These are phyloP conservation scores for Lepidocyrtoides sp. DNA, from an alignment of 2,888 invertebrate species.

Conservation along the genomic window DNA sequence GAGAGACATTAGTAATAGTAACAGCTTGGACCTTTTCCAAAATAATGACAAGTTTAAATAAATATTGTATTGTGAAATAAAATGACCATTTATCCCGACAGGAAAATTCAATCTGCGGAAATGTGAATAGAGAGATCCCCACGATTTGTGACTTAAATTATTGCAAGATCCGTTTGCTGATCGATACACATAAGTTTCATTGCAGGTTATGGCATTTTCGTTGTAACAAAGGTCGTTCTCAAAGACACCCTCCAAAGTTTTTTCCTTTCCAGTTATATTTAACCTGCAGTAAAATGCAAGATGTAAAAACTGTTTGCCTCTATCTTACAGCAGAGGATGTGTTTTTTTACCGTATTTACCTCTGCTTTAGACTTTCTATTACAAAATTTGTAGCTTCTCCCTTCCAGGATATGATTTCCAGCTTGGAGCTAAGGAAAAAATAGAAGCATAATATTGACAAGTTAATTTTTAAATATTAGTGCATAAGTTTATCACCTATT, in stretches of 20 bases:
- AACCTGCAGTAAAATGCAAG: slow-evolving; percentile 49
- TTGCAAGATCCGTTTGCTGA: slow-evolving; percentile 93
- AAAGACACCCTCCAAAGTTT: slow-evolving; percentile 23
- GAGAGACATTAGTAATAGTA: too few species aligned
- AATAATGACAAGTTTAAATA: too few species aligned
- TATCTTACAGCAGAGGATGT: not conserved
- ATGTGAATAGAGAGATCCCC: slow-evolving; percentile 92
- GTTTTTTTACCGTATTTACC: not conserved
- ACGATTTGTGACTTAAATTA: slow-evolving; percentile 89
- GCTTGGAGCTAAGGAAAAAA: not conserved
- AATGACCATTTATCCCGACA: not conserved
- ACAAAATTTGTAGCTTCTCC: slow-evolving; percentile 28
- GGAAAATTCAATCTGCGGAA: slow-evolving; percentile 91
- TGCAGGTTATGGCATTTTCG: slow-evolving; percentile 63
- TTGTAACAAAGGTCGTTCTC: slow-evolving; percentile 8
- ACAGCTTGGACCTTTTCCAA: not conserved
- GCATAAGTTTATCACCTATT: slow-evolving; percentile 41
- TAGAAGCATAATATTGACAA: not conserved
- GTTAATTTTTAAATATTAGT: not conserved
- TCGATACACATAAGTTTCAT: slow-evolving; percentile 88
- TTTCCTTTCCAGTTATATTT: slow-evolving; percentile 55
- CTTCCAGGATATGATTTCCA: slow-evolving; percentile 36
- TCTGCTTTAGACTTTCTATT: slow-evolving; percentile 24
- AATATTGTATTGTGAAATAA: not conserved
- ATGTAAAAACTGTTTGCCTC: not conserved